These are phyloP conservation scores for Coluber constrictor DNA, from an alignment of 2,797 vertebrate genomes.

Conservation along the genomic window DNA sequence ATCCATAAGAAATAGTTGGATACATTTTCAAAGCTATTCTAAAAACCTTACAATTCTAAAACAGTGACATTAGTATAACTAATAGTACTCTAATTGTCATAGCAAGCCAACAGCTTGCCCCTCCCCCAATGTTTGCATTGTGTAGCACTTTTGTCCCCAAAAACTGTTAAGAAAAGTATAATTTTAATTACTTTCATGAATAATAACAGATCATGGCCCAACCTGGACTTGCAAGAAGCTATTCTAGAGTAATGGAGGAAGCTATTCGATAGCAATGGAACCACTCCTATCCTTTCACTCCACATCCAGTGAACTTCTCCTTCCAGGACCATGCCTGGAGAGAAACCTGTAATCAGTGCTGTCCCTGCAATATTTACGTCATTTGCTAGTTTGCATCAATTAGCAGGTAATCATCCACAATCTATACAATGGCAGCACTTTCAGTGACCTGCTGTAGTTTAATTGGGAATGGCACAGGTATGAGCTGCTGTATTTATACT, in stretches of 20 bases:
- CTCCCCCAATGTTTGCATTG: neutral
- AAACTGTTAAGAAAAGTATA: neutral
- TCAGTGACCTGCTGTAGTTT: neutral
- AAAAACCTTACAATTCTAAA: neutral
- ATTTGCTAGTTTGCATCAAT: neutral
- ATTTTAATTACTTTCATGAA: neutral
- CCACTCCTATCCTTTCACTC: neutral
- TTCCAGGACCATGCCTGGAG: neutral
- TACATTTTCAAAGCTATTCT: neutral
- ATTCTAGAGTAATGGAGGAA: neutral
- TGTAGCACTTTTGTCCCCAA: neutral
- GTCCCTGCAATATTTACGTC: neutral
- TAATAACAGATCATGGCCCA: neutral
- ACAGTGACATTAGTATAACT: neutral
- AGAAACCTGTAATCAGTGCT: neutral
- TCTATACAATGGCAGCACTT: neutral
- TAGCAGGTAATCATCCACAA: neutral
- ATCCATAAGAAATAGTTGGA: neutral
- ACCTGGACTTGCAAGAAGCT: neutral
- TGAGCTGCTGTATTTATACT: neutral
- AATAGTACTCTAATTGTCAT: neutral
- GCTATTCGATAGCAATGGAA: neutral
- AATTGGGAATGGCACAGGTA: neutral
- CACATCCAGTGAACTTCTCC: neutral
- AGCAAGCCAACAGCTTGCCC: neutral